Percentiles rank a stretch among this genome's conserved stretches.
Conservation (phyloP, 2,113 vertebrate species). For the Euleptes europaea region DNA sequence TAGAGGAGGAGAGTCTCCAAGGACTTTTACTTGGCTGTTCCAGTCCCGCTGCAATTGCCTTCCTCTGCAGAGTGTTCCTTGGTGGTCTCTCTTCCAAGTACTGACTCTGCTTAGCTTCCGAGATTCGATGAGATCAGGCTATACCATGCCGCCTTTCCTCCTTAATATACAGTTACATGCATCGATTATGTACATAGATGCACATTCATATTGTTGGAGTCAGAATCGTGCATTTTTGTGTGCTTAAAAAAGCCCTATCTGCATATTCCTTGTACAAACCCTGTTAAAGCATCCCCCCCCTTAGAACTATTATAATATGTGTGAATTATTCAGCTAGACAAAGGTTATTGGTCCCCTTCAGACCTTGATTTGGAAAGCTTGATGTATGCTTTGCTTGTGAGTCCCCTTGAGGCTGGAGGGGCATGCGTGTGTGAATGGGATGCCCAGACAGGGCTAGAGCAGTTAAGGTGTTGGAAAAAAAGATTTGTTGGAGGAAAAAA, state of each 20-base stretch:
- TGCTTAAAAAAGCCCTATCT: background rate
- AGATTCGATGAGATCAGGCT: too few species aligned
- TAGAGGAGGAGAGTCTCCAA: background rate
- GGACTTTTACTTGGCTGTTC: background rate
- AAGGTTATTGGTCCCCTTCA: background rate
- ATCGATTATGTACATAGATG: too few species aligned
- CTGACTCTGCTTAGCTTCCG: too few species aligned
- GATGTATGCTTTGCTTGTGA: background rate
- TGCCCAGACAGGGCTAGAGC: background rate
- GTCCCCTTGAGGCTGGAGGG: fast-evolving
- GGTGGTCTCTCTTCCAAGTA: too few species aligned
- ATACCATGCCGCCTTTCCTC: too few species aligned
- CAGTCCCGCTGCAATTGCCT: background rate
- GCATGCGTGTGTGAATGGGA: background rate
- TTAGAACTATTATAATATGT: fast-evolving
- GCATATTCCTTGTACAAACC: background rate
- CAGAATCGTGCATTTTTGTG: background rate
- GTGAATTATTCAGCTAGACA: background rate
- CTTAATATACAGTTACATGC: too few species aligned
- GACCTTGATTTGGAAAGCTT: background rate
- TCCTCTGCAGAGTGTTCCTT: too few species aligned
- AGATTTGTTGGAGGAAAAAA: too few species aligned
- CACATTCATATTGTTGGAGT: background rate
- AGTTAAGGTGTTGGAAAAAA: background rate
- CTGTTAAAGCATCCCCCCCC: background rate